phyloP scores from a whole-genome alignment of 2,888 invertebrate species.

The Acrobasis repandana region DNA sequence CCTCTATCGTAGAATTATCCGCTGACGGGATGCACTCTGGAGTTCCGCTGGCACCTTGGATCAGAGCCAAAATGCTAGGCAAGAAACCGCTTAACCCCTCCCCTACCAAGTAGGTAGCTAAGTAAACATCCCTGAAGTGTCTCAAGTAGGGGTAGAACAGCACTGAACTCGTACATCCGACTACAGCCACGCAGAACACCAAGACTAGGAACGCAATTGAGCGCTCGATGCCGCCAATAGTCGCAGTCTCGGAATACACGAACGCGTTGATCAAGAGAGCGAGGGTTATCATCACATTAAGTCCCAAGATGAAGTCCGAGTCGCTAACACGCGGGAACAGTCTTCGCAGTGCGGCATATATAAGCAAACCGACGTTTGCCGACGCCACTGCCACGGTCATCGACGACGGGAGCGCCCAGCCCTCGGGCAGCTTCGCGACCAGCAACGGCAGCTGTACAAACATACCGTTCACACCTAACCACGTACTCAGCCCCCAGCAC shows the following conservation, averaged over 20 bases:
- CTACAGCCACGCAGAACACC: constrained; percentile 86
- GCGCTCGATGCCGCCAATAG: constrained; percentile 74
- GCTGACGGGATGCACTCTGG: constrained; percentile 72
- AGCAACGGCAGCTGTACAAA: constrained; percentile 95
- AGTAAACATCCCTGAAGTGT: constrained; percentile 87
- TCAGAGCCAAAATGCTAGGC: constrained; percentile 90
- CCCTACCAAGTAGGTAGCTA: constrained; percentile 91
- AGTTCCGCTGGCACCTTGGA: constrained; percentile 90
- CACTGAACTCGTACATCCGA: constrained; percentile 94
- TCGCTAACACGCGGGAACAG: constrained; percentile 72
- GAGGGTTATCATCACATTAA: constrained; percentile 79
- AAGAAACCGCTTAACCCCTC: constrained; percentile 92
- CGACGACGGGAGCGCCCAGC: constrained; percentile 93
- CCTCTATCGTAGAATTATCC: constrained; percentile 50
- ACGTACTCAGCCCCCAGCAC: constrained; percentile 91
- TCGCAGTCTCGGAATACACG: constrained; percentile 81
- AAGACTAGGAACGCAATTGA: constrained; percentile 84
- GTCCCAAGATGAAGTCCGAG: constrained; percentile 77
- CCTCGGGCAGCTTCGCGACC: constrained; percentile 91
- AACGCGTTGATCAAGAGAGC: constrained; percentile 84
- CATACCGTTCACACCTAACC: constrained; percentile 94
- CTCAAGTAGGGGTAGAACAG: constrained; percentile 93
- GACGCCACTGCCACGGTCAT: constrained; percentile 91
- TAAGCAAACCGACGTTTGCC: constrained; percentile 91
- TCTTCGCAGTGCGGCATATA: constrained; percentile 83